Evolutionary conservation across 1,140 invertebrate species (phyloP), one percentile per base, ranked within the genome.

Genomic region (Saccostrea echinata): DNA sequence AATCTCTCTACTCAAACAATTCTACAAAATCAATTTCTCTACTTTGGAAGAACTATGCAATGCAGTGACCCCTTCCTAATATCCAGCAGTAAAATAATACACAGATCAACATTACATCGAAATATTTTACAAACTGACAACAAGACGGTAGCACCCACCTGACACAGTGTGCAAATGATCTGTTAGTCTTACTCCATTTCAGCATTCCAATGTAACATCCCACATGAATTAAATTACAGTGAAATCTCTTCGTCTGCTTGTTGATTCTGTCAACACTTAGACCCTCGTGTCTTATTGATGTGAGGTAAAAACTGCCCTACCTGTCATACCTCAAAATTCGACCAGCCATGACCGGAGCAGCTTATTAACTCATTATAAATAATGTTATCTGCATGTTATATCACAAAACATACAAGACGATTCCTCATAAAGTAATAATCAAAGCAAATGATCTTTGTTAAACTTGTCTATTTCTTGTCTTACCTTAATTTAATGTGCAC

Each of bases 181-280:
- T 71, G 68, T 71, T 27, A 71, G 13, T 27, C 16, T 30, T 71
- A 30, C 24, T 71, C 68, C 68, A 71, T 71, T 71, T 71, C 68
- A 71, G 16, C 68, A 71, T 71, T 71, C 68, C 68, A 71, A 71
- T 71, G 24, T 71, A 27, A 71, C 68, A 71, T 71, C 68, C 68
- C 68, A 71, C 68, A 71, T 71, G 68, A 71, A 71, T 71, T 71
- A 71, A 71, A 71, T 71, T 71, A 33, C 68, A 30, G 68, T 71
- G 68, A 71, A 71, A 71, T 71, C 68, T 71, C 11, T 30, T 12
- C 27, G 27, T 71, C 68, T 71, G 68, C 68, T 71, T 71, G 68
- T 71, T 71, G 68, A 71, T 71, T 30, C 68, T 71, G 68, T 71
- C 68, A 71, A 71, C 68, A 71, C 68, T 16, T 71, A 30, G 27